A percentile compares a stretch with the other conserved stretches of the same genome.
phyloP scores from a whole-genome alignment of 2,797 vertebrate species.

The Holocentrus rufus region DNA sequence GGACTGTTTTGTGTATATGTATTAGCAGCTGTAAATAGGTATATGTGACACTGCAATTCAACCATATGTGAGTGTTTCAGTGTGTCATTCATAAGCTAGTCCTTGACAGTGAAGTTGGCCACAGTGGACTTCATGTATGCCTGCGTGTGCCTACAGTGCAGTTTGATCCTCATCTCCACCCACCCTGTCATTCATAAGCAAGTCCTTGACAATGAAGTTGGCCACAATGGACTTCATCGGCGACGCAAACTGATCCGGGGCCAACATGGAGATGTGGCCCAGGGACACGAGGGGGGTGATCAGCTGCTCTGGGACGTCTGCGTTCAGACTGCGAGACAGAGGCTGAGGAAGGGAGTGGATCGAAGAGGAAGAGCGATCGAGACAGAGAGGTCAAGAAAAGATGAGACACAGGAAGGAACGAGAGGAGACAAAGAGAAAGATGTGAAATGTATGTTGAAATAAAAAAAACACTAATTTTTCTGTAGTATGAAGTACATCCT shows the following conservation, averaged over 20 bases:
- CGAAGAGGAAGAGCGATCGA: background rate
- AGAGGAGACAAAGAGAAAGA: background rate
- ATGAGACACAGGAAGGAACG: background rate
- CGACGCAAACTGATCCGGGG: conserved; percentile 98
- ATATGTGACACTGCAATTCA: background rate
- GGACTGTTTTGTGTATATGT: background rate
- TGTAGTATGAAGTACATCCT: no score
- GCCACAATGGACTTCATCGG: conserved; percentile 99
- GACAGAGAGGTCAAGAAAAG: background rate
- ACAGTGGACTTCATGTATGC: conserved; percentile 95
- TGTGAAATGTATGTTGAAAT: background rate
- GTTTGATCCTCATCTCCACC: conserved; percentile 53
- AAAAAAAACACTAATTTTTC: no score
- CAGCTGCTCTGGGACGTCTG: conserved; percentile 97
- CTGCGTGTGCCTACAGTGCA: background rate
- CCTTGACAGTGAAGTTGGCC: conserved; percentile 99
- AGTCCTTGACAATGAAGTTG: conserved; percentile 99
- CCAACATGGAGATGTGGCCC: conserved; percentile 99
- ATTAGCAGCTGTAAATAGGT: background rate
- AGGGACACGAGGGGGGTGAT: conserved; percentile 97
- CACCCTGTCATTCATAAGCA: conserved; percentile 99
- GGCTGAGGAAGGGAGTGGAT: conserved; percentile 81
- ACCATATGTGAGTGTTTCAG: background rate
- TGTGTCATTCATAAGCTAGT: conserved; percentile 96
- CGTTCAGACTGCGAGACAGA: conserved; percentile 96